A percentile compares a stretch with the other conserved stretches of the same genome.
Conservation (phyloP, 2,888 invertebrate species). For the Folsomia candida region DNA sequence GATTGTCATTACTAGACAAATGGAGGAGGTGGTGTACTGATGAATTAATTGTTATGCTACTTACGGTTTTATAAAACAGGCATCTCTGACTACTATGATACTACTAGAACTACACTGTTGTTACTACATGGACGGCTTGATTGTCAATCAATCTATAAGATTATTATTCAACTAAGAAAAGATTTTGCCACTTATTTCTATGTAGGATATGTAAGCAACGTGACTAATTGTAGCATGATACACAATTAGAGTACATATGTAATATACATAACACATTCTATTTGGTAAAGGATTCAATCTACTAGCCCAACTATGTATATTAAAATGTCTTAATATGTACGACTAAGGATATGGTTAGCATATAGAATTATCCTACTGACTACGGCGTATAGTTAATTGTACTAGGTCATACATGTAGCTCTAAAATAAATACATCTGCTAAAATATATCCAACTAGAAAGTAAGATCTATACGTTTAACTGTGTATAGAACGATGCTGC, state of each 20-base stretch:
- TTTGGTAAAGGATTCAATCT: neutral
- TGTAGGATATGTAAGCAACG: neutral
- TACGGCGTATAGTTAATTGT: neutral
- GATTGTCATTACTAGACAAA: too few species aligned
- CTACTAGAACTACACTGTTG: neutral
- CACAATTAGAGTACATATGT: neutral
- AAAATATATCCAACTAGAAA: constrained; percentile 10
- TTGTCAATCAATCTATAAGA: neutral
- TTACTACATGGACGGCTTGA: neutral
- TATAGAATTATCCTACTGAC: too few species aligned
- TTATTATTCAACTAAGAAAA: neutral
- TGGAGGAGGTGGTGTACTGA: too few species aligned
- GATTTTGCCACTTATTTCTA: constrained; percentile 4
- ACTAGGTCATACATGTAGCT: neutral
- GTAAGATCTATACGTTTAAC: neutral
- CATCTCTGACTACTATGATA: too few species aligned
- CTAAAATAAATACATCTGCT: neutral
- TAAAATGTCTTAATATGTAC: too few species aligned
- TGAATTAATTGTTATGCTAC: neutral
- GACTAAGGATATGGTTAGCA: too few species aligned
- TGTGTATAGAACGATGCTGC: constrained; percentile 35
- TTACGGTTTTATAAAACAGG: neutral
- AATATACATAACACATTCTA: neutral
- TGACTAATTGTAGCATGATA: neutral
- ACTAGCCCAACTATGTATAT: too few species aligned